Percentiles rank a stretch among this genome's conserved stretches.
phyloP scores from a whole-genome alignment of 2,113 vertebrate species.

The Brachirus orientalis region DNA sequence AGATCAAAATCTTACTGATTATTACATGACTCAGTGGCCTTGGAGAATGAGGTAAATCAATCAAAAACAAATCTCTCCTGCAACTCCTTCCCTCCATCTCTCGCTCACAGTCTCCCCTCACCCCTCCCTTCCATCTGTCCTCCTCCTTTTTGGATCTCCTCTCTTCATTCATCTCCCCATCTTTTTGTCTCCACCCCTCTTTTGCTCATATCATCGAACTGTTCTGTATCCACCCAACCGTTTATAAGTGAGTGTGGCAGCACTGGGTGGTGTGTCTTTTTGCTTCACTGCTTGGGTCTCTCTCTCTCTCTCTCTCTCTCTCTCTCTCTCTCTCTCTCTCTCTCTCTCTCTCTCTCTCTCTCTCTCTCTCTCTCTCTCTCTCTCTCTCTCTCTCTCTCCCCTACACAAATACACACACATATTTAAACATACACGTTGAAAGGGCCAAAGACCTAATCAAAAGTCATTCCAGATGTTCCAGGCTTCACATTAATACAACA shows the following conservation, averaged over 20 bases:
- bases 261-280: constrained; percentile 59
- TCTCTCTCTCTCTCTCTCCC: too few relatives aligned
- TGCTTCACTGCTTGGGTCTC: constrained; percentile 64
- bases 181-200: background rate
- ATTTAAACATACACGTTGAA: constrained; percentile 44
- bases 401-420: constrained; percentile 4
- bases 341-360: constrained; percentile 16
- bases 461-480: constrained; percentile 78
- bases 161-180: constrained; percentile 1
- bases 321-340: too few relatives aligned
- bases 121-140: constrained; percentile 35
- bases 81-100: background rate
- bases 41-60: constrained; percentile 57
- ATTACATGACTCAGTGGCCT: constrained; percentile 60
- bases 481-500: constrained; percentile 45
- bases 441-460: constrained; percentile 49
- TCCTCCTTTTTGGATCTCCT: background rate
- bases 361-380: too few relatives aligned
- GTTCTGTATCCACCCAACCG: constrained; percentile 38
- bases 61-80: constrained; percentile 46
- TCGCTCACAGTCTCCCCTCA: background rate
- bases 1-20: constrained; percentile 36
- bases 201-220: constrained; percentile 50
- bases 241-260: constrained; percentile 75
- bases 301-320: constrained; percentile 5